Percentiles rank a stretch among this genome's conserved stretches.
Evolutionary conservation across 2,888 invertebrate species (phyloP).

Genomic region (Pseudococcus viburni): DNA sequence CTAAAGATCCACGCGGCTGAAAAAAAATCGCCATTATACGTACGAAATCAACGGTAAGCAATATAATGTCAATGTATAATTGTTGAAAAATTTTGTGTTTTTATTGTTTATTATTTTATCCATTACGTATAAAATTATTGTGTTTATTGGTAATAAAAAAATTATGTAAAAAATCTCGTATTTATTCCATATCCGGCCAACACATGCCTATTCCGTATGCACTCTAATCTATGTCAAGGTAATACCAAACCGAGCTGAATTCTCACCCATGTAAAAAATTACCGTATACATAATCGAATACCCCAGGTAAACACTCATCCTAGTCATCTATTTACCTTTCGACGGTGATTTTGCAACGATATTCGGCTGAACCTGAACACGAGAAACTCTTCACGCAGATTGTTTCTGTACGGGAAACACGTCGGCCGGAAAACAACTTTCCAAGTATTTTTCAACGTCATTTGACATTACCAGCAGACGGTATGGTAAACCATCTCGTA

Average conservation of each 20-base stretch:
- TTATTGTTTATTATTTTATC: constrained; percentile 48
- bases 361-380: background rate
- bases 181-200: background rate
- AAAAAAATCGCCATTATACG: background rate
- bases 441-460: constrained; percentile 55
- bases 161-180: constrained; percentile 27
- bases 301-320: background rate
- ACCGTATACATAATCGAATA: background rate
- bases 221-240: constrained; percentile 42
- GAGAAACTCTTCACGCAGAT: constrained; percentile 15
- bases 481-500: background rate
- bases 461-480: background rate
- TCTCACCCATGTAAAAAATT: background rate
- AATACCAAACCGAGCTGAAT: background rate
- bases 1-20: background rate
- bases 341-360: background rate
- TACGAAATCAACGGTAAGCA: constrained; percentile 47
- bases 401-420: background rate
- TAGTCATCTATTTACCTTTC: background rate
- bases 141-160: constrained; percentile 55
- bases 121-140: constrained; percentile 43
- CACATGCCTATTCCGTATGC: constrained; percentile 14
- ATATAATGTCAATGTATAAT: constrained; percentile 54
- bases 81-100: constrained; percentile 57
- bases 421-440: constrained; percentile 47